Conservation (phyloP, 2,113 vertebrate species). For the Stegastes partitus region DNA sequence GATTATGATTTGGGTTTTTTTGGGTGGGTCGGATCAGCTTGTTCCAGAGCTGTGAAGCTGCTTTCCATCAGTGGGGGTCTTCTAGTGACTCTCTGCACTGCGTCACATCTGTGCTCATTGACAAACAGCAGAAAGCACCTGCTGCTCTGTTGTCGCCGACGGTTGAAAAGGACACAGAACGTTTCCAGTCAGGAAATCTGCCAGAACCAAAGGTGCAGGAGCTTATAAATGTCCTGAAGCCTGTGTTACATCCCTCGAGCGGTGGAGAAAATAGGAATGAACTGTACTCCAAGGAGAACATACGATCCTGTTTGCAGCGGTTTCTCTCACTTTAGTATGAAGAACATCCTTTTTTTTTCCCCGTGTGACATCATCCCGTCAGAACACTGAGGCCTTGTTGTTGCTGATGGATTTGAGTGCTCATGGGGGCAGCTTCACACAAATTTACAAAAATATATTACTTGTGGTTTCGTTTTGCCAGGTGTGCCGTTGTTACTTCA, state of each 20-base stretch:
- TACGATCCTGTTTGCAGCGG: background rate
- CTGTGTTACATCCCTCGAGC: background rate
- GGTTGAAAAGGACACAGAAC: constrained; percentile 28
- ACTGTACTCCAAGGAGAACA: constrained; percentile 8
- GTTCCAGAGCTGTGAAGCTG: constrained; percentile 34
- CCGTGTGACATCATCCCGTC: background rate
- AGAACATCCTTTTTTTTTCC: constrained; percentile 6
- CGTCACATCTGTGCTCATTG: constrained; percentile 38
- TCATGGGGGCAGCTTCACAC: background rate
- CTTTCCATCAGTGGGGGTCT: constrained; percentile 19
- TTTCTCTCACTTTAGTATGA: background rate
- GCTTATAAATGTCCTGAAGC: constrained; percentile 14
- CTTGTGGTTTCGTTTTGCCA: background rate
- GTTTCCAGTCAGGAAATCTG: constrained; percentile 23
- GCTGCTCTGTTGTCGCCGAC: constrained; percentile 47
- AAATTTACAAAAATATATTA: background rate
- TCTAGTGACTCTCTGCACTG: constrained; percentile 19
- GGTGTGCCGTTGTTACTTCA: background rate
- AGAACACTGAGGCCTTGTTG: constrained; percentile 6
- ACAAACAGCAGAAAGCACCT: constrained; percentile 71
- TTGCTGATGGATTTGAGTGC: background rate
- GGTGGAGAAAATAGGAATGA: constrained; percentile 18
- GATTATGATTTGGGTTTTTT: background rate
- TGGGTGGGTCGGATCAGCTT: background rate
- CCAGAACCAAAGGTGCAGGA: constrained; percentile 31